Percentiles rank a stretch among this genome's conserved stretches.
Conservation (phyloP, 2,888 invertebrate genomes). For the Rhagium mordax region DNA sequence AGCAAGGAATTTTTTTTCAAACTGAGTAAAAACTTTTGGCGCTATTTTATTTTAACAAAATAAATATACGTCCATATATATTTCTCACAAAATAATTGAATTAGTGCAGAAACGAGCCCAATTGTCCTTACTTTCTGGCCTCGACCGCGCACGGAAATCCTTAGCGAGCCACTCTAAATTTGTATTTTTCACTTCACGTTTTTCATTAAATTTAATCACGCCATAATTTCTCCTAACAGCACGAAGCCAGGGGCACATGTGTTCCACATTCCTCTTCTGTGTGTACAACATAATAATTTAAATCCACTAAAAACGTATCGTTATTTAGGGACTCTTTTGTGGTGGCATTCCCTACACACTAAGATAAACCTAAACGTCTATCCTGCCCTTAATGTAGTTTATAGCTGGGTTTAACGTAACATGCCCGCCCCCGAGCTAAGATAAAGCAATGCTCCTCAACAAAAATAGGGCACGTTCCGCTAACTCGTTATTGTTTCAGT, state of each 20-base stretch:
- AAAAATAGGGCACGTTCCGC: conserved; percentile 12
- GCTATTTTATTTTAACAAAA: no score
- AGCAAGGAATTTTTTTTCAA: no score
- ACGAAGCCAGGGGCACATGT: conserved; percentile 3
- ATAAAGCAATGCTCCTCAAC: conserved; percentile 19
- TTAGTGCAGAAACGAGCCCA: not conserved
- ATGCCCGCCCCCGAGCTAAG: conserved; percentile 6
- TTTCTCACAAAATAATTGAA: not conserved
- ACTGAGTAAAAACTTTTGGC: no score
- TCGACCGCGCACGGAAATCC: not conserved
- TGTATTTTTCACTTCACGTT: conserved; percentile 20
- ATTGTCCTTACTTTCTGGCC: not conserved
- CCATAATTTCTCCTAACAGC: conserved; percentile 15
- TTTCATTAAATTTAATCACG: conserved; percentile 27
- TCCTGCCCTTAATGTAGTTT: conserved; percentile 27
- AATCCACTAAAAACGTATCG: conserved; percentile 24
- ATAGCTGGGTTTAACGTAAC: conserved; percentile 21
- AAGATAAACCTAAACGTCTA: conserved; percentile 28
- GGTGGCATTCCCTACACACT: conserved; percentile 16
- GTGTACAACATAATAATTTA: conserved; percentile 26
- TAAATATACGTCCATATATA: no score
- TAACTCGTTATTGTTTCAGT: not conserved
- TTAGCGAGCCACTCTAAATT: not conserved
- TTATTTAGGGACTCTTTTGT: conserved; percentile 30
- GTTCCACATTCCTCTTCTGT: not conserved